phyloP scores from a whole-genome alignment of 2,888 invertebrate genomes.

The Ptilodon capucinus region DNA sequence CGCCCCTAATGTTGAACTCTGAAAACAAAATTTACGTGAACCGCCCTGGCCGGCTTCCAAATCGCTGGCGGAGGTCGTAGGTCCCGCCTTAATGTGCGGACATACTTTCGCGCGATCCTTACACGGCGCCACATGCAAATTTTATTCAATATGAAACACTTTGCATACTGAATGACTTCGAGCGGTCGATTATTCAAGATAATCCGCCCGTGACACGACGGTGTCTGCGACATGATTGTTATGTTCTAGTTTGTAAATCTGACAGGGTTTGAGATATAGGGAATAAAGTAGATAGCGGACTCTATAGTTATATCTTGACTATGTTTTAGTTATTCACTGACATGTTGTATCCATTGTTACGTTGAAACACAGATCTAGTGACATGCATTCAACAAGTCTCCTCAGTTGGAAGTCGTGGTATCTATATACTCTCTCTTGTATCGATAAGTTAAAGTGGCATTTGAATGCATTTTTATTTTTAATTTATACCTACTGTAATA shows the following conservation, averaged over 20 bases:
- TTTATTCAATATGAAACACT: conserved; percentile 49
- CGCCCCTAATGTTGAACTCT: conserved; percentile 50
- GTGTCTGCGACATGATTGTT: conserved; percentile 25
- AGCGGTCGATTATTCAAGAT: conserved; percentile 32
- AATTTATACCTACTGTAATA: no score
- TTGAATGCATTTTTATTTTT: no score
- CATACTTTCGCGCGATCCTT: conserved; percentile 52
- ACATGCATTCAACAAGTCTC: no score
- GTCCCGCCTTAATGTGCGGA: conserved; percentile 67
- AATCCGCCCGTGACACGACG: conserved; percentile 25
- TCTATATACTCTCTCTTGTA: no score
- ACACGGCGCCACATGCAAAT: conserved; percentile 42
- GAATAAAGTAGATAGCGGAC: background rate
- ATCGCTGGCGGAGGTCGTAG: conserved; percentile 59
- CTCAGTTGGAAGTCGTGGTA: no score
- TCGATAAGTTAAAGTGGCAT: no score
- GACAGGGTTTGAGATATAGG: background rate
- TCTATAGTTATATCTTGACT: no score
- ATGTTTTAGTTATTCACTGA: no score
- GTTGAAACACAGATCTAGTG: no score
- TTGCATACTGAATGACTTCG: conserved; percentile 37
- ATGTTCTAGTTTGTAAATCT: conserved; percentile 16
- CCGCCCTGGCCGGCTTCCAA: conserved; percentile 62
- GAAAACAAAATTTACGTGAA: conserved; percentile 61
- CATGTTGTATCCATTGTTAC: no score